phyloP scores from a whole-genome alignment of 2,888 invertebrate species.

The Lamellibrachia columna region DNA sequence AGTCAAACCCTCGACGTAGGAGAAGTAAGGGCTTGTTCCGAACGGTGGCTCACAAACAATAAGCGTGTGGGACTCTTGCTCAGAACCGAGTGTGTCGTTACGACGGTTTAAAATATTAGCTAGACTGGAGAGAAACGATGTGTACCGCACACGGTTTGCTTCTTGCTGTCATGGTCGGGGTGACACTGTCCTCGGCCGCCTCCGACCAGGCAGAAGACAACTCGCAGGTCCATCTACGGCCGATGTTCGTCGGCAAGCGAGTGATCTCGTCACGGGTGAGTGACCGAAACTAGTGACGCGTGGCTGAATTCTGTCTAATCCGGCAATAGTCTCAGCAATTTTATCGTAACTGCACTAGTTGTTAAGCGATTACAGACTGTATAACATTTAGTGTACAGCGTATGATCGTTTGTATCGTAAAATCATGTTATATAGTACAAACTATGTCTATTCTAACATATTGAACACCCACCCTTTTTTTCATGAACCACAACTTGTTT shows the following conservation, averaged over 20 bases:
- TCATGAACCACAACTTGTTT: too few relatives aligned
- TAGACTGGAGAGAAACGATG: not conserved
- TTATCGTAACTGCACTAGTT: not conserved
- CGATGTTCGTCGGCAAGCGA: constrained; percentile 16
- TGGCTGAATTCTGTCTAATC: not conserved
- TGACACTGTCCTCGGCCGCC: not conserved
- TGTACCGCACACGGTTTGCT: not conserved
- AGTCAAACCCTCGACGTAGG: not conserved
- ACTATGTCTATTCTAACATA: too few relatives aligned
- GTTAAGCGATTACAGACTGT: not conserved
- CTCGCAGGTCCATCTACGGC: not conserved
- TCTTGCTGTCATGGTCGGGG: not conserved
- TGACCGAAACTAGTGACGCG: not conserved
- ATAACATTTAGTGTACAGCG: not conserved
- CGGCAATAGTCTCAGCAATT: not conserved
- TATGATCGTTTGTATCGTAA: too few relatives aligned
- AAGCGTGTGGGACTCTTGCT: not conserved
- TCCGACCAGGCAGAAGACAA: not conserved
- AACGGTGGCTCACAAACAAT: not conserved
- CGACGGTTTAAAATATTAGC: not conserved
- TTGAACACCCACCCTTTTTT: too few relatives aligned
- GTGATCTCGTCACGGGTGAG: not conserved
- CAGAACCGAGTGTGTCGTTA: not conserved
- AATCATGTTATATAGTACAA: too few relatives aligned
- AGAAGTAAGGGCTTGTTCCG: not conserved